Base-by-base conservation (phyloP, 2,113 vertebrate genomes). In the Ondatra zibethicus region DNA sequence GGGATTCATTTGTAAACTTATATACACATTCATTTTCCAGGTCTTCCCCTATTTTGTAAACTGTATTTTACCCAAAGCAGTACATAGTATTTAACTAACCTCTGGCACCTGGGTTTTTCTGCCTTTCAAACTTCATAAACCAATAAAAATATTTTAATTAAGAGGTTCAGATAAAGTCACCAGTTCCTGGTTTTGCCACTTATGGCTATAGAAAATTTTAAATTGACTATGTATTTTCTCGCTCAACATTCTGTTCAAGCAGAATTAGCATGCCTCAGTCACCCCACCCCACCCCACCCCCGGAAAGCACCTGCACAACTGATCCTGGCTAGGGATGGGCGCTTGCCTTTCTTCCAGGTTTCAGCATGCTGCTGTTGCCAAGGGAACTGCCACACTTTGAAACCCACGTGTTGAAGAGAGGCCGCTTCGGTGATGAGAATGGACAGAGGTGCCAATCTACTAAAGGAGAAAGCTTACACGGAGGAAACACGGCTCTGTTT, bases 101-200 rank as follows among this genome's bases (percentile, higher is more conserved):
- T 93, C 84, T 33, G 93, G 61, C 47, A 86, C 45, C 76, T 70
- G 84, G 50, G 29, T 88, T 95, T 90, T 93, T 76, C 80, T 77
- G 52, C 89, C 72, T 92, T 97, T 91, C 94, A 80, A 63, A 93
- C 85, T 81, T 95, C 72, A 91, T 95, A 96, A 97, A 77, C 90
- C 76, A 95, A 91, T 55, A 85, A 94, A 95, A 96, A 65, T 65
- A n/a, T 94, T 93, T 94, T 90, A 58, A 93, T 63, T 96, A 66
- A 78, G 14, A 42, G 12, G 29, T 50, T 91, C 70, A 25, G n/a
- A 88, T 63, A 52, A 92, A 94, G 16, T 90, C 92, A 42, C 55
- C 58, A 93, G 76, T 85, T 80, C 95, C 52, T 92, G 70, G 78
- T 96, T 96, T 96, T 91, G 50, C 78, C 75, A 90, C 23, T 91